Base-by-base conservation (phyloP, 2,797 vertebrate genomes). In the Microctenopoma steveboyesi region DNA sequence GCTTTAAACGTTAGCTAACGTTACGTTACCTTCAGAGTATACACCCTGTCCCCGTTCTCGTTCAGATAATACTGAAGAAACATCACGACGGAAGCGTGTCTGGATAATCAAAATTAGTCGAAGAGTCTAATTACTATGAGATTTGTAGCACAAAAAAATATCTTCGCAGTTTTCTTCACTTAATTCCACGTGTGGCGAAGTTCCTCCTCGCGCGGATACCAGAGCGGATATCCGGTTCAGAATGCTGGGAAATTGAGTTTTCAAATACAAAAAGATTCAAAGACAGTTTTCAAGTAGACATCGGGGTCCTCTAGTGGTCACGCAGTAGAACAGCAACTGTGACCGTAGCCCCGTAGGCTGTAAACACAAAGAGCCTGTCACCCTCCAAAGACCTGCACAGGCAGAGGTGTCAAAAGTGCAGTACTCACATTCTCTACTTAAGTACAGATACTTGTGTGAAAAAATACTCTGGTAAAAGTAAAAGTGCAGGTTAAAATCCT, bases 61-160 rank as follows among this genome's bases (percentile, higher is more conserved):
- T 94, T 92, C 0, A 95, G 50, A 30, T 95, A 96, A 87, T 83
- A 97, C 65, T 96, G 96, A 74, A 97, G 91, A 74, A 97, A 97
- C 96, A 97, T 97, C 1, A 72, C 35, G 85, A 60, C 12, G 1
- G 11, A 11, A 7, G 0, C 0, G 33, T 9, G 18, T 13, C 25
- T 7, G 2, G 7, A 6, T 7, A 37, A 12, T 3, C 0, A 3
- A 28, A 74, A 2, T 7, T 2, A 3, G 3, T 6, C 3, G 11
- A 35, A 9, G 0, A 8, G 0, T 1, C 4, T 6, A 18, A 18
- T 18, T 18, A 18, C 18, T 18, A 18, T 18, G 18, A 18, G 61
- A 47, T 35, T 59, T 28, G 5, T 10, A 14, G 4, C 3, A 0
- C 11, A 5, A 59, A 62, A 54, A 11, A 6, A 0, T 0, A 56